Conservation (phyloP, 2,113 vertebrate genomes). For the Strix uralensis region DNA sequence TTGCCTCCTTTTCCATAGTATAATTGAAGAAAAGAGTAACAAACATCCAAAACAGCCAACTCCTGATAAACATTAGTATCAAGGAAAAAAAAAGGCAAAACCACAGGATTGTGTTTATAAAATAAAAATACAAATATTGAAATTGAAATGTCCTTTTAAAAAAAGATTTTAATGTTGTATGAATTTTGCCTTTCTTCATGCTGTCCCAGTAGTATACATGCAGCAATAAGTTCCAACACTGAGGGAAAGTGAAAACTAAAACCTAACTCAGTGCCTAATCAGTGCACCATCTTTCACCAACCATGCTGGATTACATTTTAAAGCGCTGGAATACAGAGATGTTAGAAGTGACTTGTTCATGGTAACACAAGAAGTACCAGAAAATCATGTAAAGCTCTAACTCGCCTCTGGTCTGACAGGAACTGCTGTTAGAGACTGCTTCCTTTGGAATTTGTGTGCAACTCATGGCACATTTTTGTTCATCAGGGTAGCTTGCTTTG, state of each 20-base stretch:
- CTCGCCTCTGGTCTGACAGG: neutral
- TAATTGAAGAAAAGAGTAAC: neutral
- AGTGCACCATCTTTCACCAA: neutral
- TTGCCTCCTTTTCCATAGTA: neutral
- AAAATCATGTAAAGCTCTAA: neutral
- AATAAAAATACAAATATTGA: neutral
- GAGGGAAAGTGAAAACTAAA: neutral
- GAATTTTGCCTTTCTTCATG: neutral
- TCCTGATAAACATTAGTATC: neutral
- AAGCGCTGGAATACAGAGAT: neutral
- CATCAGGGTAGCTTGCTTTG: neutral
- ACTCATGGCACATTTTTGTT: neutral
- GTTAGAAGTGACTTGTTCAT: neutral
- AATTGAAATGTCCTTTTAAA: neutral
- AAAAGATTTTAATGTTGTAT: neutral
- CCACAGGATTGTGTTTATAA: neutral
- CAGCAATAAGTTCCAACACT: neutral
- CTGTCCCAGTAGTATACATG: neutral
- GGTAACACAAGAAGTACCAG: neutral
- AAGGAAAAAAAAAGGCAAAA: neutral
- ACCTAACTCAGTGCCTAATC: neutral
- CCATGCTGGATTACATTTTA: neutral
- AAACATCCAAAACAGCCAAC: neutral
- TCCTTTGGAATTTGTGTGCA: neutral
- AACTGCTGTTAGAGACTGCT: neutral